Evolutionary conservation across 2,113 vertebrate genomes (phyloP).

Genomic region (Hippocampus guttulatus): DNA sequence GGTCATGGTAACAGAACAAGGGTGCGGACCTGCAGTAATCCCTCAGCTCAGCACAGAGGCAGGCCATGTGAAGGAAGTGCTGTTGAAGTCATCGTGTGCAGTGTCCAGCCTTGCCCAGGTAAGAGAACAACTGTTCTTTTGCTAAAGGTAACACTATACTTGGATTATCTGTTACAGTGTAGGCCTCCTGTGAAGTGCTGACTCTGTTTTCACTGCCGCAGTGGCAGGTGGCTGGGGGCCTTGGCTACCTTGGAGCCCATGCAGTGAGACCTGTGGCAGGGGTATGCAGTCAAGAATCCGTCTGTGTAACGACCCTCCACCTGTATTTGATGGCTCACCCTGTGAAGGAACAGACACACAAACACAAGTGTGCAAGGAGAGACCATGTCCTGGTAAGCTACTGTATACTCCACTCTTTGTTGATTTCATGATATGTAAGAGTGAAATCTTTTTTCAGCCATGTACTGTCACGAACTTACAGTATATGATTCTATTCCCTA

Average conservation of each 20-base stretch:
- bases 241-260: slow-evolving; percentile 86
- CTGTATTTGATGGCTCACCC: slow-evolving; percentile 74
- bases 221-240: slow-evolving; percentile 85
- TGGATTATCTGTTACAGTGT: not conserved
- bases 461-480: not conserved
- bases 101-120: slow-evolving; percentile 87
- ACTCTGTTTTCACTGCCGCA: slow-evolving; percentile 51
- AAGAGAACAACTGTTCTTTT: slow-evolving; percentile 16
- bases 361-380: slow-evolving; percentile 83
- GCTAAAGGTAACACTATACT: not conserved
- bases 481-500: slow-evolving; percentile 45
- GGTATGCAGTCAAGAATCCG: slow-evolving; percentile 81
- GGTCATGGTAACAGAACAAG: slow-evolving; percentile 89
- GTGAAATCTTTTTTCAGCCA: not conserved
- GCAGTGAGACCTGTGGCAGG: slow-evolving; percentile 85
- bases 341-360: slow-evolving; percentile 83
- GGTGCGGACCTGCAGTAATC: slow-evolving; percentile 81
- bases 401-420: too few species aligned
- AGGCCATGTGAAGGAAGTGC: slow-evolving; percentile 79
- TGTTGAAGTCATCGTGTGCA: slow-evolving; percentile 82
- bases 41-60: slow-evolving; percentile 79
- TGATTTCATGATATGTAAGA: not conserved
- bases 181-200: not conserved
- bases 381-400: slow-evolving; percentile 81
- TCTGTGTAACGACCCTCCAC: slow-evolving; percentile 84